phyloP scores from a whole-genome alignment of 2,888 invertebrate genomes.

The Pyrocoelia pectoralis region DNA sequence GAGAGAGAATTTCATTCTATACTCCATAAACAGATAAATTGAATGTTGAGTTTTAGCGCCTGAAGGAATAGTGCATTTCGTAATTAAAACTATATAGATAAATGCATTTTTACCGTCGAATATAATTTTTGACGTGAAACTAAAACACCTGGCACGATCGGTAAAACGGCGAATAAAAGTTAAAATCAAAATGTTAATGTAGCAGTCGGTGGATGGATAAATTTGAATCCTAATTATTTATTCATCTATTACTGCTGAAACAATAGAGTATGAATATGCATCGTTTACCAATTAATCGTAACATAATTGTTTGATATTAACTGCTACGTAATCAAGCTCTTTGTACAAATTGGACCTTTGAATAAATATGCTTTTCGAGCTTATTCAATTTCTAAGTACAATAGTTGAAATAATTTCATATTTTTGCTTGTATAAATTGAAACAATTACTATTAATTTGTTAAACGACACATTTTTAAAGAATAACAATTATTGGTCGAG shows the following conservation, averaged over 20 bases:
- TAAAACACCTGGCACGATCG: not conserved
- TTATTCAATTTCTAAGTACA: too few relatives aligned
- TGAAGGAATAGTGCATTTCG: too few relatives aligned
- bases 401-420: too few relatives aligned
- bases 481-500: too few relatives aligned
- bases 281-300: conserved; percentile 45
- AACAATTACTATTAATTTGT: too few relatives aligned
- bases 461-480: too few relatives aligned
- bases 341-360: conserved; percentile 26
- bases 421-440: too few relatives aligned
- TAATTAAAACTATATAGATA: too few relatives aligned
- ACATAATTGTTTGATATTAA: conserved; percentile 46
- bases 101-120: too few relatives aligned
- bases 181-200: conserved; percentile 1
- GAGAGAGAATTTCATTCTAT: conserved; percentile 1
- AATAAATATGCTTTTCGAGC: not conserved
- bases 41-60: too few relatives aligned
- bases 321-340: conserved; percentile 42
- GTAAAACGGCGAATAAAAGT: not conserved
- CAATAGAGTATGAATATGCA: conserved; percentile 42
- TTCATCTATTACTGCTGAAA: conserved; percentile 33
- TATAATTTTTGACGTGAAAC: too few relatives aligned
- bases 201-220: not conserved
- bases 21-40: too few relatives aligned
- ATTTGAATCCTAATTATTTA: conserved; percentile 4